Percentiles rank a stretch among this genome's conserved stretches.
phyloP scores from a whole-genome alignment of 2,888 invertebrate genomes.

The Ctena decussata region DNA sequence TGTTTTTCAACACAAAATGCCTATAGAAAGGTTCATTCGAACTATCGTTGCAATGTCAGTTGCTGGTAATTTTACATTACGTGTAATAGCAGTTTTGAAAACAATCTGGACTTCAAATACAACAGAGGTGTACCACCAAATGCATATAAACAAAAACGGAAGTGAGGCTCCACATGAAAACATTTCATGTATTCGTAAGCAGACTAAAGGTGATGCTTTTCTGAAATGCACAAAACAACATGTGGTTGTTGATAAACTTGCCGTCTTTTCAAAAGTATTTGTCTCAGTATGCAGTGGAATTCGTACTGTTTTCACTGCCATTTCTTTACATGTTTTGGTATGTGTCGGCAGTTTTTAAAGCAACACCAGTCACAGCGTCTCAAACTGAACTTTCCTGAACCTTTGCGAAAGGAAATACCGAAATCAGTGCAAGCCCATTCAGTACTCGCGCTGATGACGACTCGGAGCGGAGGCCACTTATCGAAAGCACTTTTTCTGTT shows the following conservation, averaged over 20 bases:
- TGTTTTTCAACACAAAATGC: background rate
- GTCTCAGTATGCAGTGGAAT: background rate
- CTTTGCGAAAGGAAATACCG: background rate
- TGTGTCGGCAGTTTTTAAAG: background rate
- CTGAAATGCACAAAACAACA: background rate
- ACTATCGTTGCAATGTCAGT: background rate
- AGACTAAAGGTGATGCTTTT: background rate
- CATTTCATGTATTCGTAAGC: background rate
- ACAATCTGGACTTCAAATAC: background rate
- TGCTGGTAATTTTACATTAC: background rate
- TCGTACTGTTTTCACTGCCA: background rate
- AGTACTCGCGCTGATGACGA: background rate
- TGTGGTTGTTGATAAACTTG: background rate
- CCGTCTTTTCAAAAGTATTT: background rate
- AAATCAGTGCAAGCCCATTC: no score
- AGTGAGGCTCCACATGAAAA: background rate
- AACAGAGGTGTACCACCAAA: background rate
- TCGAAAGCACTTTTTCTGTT: background rate
- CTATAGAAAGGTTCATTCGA: background rate
- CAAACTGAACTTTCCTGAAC: background rate
- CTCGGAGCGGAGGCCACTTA: background rate
- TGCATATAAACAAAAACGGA: background rate
- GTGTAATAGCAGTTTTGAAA: background rate
- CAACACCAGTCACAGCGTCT: background rate
- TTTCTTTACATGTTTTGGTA: background rate